Evolutionary conservation across 2,797 vertebrate genomes (phyloP), one percentile per base, ranked within the genome.

Genomic region (Gambusia yucatana): DNA sequence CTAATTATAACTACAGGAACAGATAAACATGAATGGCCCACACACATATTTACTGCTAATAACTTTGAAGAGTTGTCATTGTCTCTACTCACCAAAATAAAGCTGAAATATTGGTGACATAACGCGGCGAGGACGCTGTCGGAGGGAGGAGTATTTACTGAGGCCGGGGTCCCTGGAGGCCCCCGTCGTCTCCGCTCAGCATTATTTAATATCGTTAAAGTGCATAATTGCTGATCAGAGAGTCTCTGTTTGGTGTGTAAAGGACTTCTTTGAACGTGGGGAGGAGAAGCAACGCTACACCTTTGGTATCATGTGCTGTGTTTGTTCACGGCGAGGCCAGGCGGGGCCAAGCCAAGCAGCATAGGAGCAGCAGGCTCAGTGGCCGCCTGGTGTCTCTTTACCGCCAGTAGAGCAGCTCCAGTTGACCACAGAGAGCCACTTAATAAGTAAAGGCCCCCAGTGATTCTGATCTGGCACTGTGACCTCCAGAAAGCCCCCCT

Each of bases 171-270:
- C 95, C 95, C 95, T 78, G 59, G 95, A 92, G 94, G 84, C 82
- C 81, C 90, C 90, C 90, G 89, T 78, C 70, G 57, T 41, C 87
- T 84, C 85, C 87, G 88, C 86, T 78, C 82, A 82, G 85, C 90
- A 72, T 84, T 89, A 92, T 93, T 93, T 93, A 94, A 94, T 94
- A 93, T 92, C 91, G 92, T 85, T 87, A 93, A 94, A 95, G 95
- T 93, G 94, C 92, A 93, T 95, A 95, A 96, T 96, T 96, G 94
- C 91, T 93, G 93, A 96, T 95, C 93, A 93, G 91, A 94, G 93
- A 94, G 90, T 91, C 87, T 86, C 83, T 92, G 91, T 94, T 91
- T 91, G 89, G 86, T 87, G 91, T 90, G 87, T 91, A 91, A 92
- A 93, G 91, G 91, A 92, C 88, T 91, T 90, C 89, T 89, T 92